Evolutionary conservation across 2,113 vertebrate genomes (phyloP).

Genomic region (Nannospalax galili): DNA sequence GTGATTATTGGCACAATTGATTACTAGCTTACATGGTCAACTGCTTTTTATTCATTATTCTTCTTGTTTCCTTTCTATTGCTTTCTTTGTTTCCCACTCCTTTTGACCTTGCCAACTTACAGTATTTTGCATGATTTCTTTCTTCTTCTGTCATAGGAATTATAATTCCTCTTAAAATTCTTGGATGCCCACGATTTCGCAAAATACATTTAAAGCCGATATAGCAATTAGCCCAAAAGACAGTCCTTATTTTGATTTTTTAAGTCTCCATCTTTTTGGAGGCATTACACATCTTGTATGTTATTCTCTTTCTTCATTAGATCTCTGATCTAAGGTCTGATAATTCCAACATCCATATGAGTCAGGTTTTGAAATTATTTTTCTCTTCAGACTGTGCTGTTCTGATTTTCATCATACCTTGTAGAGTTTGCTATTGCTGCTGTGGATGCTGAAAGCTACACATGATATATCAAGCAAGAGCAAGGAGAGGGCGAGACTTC

Average conservation of each 20-base stretch:
- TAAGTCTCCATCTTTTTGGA: background rate
- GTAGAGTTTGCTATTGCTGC: background rate
- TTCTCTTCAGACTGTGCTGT: background rate
- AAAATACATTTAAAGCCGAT: background rate
- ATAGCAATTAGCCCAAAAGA: background rate
- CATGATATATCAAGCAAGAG: background rate
- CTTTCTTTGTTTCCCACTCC: background rate
- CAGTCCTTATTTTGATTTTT: background rate
- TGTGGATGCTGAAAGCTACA: background rate
- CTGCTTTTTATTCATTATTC: background rate
- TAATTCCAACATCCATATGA: background rate
- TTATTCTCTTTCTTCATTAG: background rate
- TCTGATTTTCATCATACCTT: background rate
- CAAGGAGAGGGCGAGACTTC: background rate
- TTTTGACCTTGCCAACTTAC: background rate
- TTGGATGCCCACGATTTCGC: background rate
- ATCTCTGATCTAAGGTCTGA: background rate
- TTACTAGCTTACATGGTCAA: background rate
- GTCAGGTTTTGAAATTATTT: background rate
- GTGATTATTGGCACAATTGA: background rate
- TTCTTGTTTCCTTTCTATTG: background rate
- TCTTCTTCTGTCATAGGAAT: background rate
- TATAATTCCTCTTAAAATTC: background rate
- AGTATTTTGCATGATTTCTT: background rate
- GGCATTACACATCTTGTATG: background rate